A percentile compares a stretch with the other conserved stretches of the same genome.
Conservation (phyloP, 37 sponge, comb jelly and placozoan genomes). For the Axinella damicornis region DNA sequence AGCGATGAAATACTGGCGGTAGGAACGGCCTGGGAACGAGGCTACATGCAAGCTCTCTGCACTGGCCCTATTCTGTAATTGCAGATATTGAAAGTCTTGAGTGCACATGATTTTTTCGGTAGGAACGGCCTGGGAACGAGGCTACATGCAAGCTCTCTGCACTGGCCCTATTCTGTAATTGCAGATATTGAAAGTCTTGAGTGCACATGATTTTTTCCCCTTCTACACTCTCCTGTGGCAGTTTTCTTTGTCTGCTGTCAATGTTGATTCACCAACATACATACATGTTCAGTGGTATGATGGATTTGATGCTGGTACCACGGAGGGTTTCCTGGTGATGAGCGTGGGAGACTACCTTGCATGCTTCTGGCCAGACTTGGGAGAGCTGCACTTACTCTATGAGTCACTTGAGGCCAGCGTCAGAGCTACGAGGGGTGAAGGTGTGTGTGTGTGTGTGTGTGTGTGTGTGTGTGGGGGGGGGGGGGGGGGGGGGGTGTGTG, state of each 20-base stretch:
- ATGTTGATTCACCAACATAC: neutral
- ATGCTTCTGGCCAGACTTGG: constrained; percentile 20
- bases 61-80: too few species aligned
- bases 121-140: too few species aligned
- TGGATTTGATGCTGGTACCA: neutral
- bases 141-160: too few species aligned
- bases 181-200: too few species aligned
- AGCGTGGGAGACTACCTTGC: constrained; percentile 49
- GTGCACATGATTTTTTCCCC: too few species aligned
- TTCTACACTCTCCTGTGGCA: too few species aligned
- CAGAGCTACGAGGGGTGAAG: neutral
- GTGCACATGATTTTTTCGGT: too few species aligned
- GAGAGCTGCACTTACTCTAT: constrained; percentile 11
- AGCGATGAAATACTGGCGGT: too few species aligned
- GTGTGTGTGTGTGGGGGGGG: neutral
- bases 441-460: neutral
- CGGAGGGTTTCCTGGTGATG: constrained; percentile 35
- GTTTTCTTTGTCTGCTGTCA: neutral
- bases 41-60: too few species aligned
- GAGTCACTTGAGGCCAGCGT: constrained; percentile 47
- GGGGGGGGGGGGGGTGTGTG: neutral
- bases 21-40: too few species aligned
- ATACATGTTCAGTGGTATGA: neutral
- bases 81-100: too few species aligned
- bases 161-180: too few species aligned